Percentiles rank a stretch among this genome's conserved stretches.
Evolutionary conservation across 2,888 invertebrate species (phyloP).

Genomic region (Cistogaster globosa): DNA sequence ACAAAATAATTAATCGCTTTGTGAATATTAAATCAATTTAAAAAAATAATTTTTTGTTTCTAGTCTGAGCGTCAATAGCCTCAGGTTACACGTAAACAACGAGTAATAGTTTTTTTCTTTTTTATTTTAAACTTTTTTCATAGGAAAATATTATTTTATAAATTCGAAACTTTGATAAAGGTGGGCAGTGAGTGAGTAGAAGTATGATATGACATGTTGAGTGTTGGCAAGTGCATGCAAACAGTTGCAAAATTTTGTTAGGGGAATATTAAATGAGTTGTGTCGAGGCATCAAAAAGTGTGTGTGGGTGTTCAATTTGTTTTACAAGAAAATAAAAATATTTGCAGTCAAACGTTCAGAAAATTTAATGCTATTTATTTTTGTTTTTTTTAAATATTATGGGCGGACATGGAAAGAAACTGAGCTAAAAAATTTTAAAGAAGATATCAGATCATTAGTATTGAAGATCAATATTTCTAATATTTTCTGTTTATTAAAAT

Average conservation of each 20-base stretch:
- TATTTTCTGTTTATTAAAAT: no score
- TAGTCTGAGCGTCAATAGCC: constrained; percentile 63
- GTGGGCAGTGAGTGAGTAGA: constrained; percentile 59
- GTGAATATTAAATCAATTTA: constrained; percentile 75
- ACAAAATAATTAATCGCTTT: constrained; percentile 77
- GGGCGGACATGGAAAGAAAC: background rate
- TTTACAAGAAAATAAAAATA: background rate
- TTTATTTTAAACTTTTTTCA: constrained; percentile 38
- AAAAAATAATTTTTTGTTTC: constrained; percentile 56
- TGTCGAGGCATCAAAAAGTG: background rate
- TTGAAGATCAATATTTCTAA: no score
- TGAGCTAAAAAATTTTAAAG: no score
- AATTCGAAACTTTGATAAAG: constrained; percentile 31
- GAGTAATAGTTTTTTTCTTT: constrained; percentile 24
- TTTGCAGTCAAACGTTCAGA: constrained; percentile 5
- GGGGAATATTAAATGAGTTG: constrained; percentile 57
- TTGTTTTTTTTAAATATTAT: background rate
- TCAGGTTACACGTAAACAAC: constrained; percentile 60
- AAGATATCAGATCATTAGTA: no score
- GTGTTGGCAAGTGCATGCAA: constrained; percentile 64
- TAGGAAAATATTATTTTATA: constrained; percentile 38
- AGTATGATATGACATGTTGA: constrained; percentile 56
- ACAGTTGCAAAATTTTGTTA: constrained; percentile 56
- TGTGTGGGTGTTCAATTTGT: constrained; percentile 29
- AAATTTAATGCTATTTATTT: constrained; percentile 9